Evolutionary conservation across 2,797 vertebrate genomes (phyloP).

Genomic region (Gastrophryne carolinensis): DNA sequence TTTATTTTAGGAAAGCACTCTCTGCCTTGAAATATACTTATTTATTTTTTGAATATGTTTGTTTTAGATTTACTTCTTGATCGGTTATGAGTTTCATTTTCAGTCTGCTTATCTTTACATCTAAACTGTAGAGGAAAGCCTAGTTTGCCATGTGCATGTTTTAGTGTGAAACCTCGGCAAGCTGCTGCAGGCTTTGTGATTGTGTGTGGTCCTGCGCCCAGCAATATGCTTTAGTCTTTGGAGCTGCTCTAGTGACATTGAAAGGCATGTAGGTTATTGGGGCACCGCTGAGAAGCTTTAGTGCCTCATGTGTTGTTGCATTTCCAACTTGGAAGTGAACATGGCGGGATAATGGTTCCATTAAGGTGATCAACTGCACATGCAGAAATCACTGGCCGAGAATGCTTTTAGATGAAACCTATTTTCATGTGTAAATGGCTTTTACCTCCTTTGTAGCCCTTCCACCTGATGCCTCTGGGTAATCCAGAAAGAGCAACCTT

Average conservation of each 20-base stretch:
- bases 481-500: constrained; percentile 50
- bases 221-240: constrained; percentile 16
- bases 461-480: constrained; percentile 41
- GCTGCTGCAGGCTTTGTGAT: too few relatives aligned
- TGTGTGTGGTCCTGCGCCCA: neutral
- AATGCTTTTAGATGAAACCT: constrained; percentile 56
- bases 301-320: constrained; percentile 47
- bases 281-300: constrained; percentile 58
- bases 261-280: constrained; percentile 53
- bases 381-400: constrained; percentile 55
- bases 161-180: too few relatives aligned
- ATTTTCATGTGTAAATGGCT: constrained; percentile 55
- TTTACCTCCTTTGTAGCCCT: constrained; percentile 47
- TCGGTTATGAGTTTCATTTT: too few relatives aligned
- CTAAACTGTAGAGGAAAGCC: too few relatives aligned
- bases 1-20: too few relatives aligned
- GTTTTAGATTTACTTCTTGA: too few relatives aligned
- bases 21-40: too few relatives aligned
- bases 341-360: constrained; percentile 60
- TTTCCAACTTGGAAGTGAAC: constrained; percentile 58
- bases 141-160: too few relatives aligned
- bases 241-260: constrained; percentile 51
- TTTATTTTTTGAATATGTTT: too few relatives aligned
- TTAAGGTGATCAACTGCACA: constrained; percentile 61
- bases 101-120: too few relatives aligned